Base-by-base conservation (phyloP, 1,140 invertebrate species). In the Macrobrachium rosenbergii region DNA sequence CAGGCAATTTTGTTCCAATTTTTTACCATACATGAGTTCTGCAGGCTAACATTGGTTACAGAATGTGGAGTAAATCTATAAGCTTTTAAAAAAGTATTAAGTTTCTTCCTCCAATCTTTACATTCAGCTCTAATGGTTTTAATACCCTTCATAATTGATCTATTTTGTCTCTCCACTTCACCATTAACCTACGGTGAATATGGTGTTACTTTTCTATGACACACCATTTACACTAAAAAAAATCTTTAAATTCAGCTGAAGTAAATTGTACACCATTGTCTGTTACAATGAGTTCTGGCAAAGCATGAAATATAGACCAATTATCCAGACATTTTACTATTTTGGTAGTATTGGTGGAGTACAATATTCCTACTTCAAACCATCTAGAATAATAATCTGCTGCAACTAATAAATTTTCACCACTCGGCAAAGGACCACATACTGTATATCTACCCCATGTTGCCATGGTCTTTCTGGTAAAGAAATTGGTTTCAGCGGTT, bases 21-120 rank as follows among this genome's bases (percentile, higher is more conserved):
- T 76, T 76, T 37, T 76, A n/a, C 21, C 73, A 76, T 76, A 76
- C 73, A 76, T 76, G 7, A 76, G 5, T 23, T 76, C 73, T 23
- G 37, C n/a, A 23, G 73, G 37, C 6, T 76, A 17, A 28, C 37
- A 76, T 37, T 37, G 8, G 73, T 76, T 19, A 76, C 73, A 76
- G n/a, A 8, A 19, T 76, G 73, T 76, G 73, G 73, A 23, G 73
- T 76, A 37, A 7, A 23, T 76, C 73, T 76, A n/a, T 76, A 76
- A 43, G 73, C 73, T 76, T 23, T 37, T 7, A 76, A 37, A 76
- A 76, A 76, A 8, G n/a, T n/a, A n/a, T n/a, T 76, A n/a, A 76
- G 21, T 76, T 76, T n/a, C 21, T 76, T 76, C 5, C 37, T 76
- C 73, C 73, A 76, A 5, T n/a, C n/a, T n/a, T n/a, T n/a, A n/a